These are phyloP conservation scores for Calliscelio sp. DNA, from an alignment of 2,888 invertebrate species.

Conservation along the genomic window DNA sequence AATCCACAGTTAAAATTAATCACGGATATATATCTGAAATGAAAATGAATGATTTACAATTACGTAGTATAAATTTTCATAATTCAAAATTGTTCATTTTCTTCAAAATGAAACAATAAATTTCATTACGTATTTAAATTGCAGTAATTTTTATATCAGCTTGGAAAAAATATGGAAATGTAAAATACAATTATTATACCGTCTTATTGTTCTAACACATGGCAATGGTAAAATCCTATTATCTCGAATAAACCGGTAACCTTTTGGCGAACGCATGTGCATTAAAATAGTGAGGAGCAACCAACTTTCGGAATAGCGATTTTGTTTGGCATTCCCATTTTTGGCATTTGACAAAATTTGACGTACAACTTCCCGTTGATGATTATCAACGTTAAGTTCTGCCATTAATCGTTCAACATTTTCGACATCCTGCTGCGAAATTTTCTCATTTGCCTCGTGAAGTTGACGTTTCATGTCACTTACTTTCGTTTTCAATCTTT, in stretches of 20 bases:
- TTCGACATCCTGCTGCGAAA: background rate
- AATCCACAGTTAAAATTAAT: constrained; percentile 4
- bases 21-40: constrained; percentile 10
- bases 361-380: background rate
- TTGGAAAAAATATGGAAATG: no score
- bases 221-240: constrained; percentile 4
- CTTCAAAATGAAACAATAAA: no score
- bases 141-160: no score
- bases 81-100: no score
- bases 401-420: background rate
- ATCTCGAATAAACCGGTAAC: constrained; percentile 4
- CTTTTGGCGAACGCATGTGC: constrained; percentile 12
- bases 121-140: no score
- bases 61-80: no score
- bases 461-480: background rate
- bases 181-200: no score
- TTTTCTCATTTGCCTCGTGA: background rate
- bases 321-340: background rate
- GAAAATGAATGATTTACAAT: no score
- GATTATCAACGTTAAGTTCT: background rate
- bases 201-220: background rate
- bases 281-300: background rate
- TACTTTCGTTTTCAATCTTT: background rate
- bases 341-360: background rate
- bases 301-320: background rate